Evolutionary conservation across 1,140 invertebrate genomes (phyloP), one percentile per base, ranked within the genome.

Genomic region (Bombus waltoni): DNA sequence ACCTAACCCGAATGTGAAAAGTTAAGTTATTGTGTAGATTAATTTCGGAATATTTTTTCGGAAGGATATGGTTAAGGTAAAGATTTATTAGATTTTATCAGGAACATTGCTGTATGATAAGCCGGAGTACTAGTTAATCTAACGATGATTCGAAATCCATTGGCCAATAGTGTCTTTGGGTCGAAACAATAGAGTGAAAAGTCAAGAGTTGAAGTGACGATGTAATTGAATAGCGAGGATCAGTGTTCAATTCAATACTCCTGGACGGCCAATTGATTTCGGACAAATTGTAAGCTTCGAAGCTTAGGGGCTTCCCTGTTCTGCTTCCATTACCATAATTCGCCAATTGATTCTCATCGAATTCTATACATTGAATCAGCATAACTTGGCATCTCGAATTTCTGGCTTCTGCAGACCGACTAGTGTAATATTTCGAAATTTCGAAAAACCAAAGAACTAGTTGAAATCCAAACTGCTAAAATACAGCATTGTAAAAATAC

Each of bases 221-320:
- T 22, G 22, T 25, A 53, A 35, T 25, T 32, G 72, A 73, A 73
- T 73, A 32, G 42, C 10, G 6, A n/a, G 74, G 38, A 59, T 76
- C 38, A n/a, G 25, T n/a, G 22, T 62, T 59, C 35, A 13, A 38
- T 62, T 59, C 35, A 13, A 38, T 76, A 40, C 13, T 53, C 13
- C 18, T n/a, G 28, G 59, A 28, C 25, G 47, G 28, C 25, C 53
- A 59, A 76, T 76, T 76, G 74, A 76, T 76, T 59, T 40, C 53
- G 32, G 32, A 28, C 22, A 57, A 76, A 76, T 44, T 9, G 35
- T 57, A 57, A 76, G 47, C 47, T 57, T 38, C 15, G 5, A 3
- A 13, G 44, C 47, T 75, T 53, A 25, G 6, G 18, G 32, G 32
- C 9, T 75, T 57, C 1, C 10, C 18, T 22, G 44, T 28, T n/a